A percentile compares a stretch with the other conserved stretches of the same genome.
These are phyloP conservation scores for Mechanitis messenoides DNA, from an alignment of 2,888 invertebrate genomes.

Conservation along the genomic window DNA sequence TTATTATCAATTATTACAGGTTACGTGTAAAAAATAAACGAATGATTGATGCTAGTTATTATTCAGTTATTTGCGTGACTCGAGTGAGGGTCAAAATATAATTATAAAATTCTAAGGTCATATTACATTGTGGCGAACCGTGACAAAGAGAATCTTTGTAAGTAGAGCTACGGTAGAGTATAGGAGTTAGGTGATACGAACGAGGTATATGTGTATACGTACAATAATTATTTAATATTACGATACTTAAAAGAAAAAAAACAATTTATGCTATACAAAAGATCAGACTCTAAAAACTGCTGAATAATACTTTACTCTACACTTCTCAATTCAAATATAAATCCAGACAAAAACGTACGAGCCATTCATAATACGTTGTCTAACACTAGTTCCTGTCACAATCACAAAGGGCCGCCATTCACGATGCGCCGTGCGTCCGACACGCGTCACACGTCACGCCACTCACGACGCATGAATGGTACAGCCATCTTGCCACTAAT, in stretches of 20 bases:
- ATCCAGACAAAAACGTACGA: conserved; percentile 22
- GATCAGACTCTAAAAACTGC: background rate
- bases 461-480: conserved; percentile 28
- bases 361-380: conserved; percentile 29
- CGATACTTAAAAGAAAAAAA: no score
- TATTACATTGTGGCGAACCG: conserved; percentile 1
- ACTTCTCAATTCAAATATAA: conserved; percentile 12
- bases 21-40: background rate
- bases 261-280: background rate
- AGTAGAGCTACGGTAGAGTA: background rate
- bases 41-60: conserved; percentile 6
- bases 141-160: background rate
- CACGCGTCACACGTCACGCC: conserved; percentile 34
- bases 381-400: conserved; percentile 35
- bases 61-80: conserved; percentile 19
- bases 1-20: background rate
- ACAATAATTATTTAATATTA: no score
- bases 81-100: conserved; percentile 11
- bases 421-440: conserved; percentile 31
- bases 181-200: no score
- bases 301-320: background rate
- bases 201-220: no score
- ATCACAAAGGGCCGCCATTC: conserved; percentile 33
- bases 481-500: conserved; percentile 26
- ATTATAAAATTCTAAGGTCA: conserved; percentile 17